phyloP scores from a whole-genome alignment of 1,140 invertebrate species.

The Drosophila kohkoa region DNA sequence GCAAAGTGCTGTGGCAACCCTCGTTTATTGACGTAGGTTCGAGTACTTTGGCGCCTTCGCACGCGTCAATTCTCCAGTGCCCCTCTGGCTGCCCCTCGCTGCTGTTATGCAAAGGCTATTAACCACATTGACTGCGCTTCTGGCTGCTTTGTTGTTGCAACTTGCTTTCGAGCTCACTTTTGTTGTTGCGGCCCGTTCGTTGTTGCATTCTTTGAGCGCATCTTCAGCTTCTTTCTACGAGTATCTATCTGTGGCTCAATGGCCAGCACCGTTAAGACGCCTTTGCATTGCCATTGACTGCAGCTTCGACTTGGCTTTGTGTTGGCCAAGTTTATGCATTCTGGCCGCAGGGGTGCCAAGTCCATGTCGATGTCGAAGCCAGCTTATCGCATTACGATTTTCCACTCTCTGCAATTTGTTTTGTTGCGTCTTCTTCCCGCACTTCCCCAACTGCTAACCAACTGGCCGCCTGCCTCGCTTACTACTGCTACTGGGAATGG shows the following conservation, averaged over 20 bases:
- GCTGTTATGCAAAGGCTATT: slow-evolving; percentile 76
- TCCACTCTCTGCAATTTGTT: slow-evolving; percentile 21
- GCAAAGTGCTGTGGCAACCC: slow-evolving; percentile 37
- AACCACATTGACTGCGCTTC: slow-evolving; percentile 54
- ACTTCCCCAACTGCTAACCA: slow-evolving; percentile 26
- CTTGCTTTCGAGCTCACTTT: slow-evolving; percentile 26
- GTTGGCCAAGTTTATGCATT: slow-evolving; percentile 41
- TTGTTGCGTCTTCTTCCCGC: slow-evolving; percentile 20
- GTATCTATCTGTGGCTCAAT: slow-evolving; percentile 2
- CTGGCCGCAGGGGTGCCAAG: neutral
- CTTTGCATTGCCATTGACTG: slow-evolving; percentile 23
- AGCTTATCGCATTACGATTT: slow-evolving; percentile 62
- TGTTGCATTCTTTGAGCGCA: slow-evolving; percentile 49
- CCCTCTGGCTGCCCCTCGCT: slow-evolving; percentile 5
- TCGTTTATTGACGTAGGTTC: slow-evolving; percentile 57
- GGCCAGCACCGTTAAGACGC: slow-evolving; percentile 64
- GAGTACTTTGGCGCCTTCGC: slow-evolving; percentile 45
- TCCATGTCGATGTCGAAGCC: slow-evolving; percentile 34
- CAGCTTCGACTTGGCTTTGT: slow-evolving; percentile 11
- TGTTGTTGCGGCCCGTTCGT: slow-evolving; percentile 15
- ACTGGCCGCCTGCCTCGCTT: slow-evolving; percentile 28
- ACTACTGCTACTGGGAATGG: slow-evolving; percentile 18
- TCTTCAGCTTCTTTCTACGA: slow-evolving; percentile 13
- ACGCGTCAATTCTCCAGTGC: slow-evolving; percentile 76
- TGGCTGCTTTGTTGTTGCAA: slow-evolving; percentile 15